Conservation (phyloP, 2,113 vertebrate genomes). For the Thinocorus orbignyianus region DNA sequence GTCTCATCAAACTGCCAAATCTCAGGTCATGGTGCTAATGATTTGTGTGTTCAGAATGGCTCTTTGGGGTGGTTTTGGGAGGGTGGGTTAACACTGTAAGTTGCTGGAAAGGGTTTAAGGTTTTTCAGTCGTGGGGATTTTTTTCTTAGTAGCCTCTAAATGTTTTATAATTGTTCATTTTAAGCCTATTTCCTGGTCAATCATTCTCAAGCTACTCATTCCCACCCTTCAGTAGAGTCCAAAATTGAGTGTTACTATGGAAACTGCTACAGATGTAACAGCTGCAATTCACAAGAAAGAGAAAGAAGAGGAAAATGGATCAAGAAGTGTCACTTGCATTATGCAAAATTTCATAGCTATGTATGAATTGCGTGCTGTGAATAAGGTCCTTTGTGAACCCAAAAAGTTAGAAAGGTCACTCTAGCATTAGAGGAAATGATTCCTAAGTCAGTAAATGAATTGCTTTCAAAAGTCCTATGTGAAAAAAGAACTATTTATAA, state of each 20-base stretch:
- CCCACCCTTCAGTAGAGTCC: conserved; percentile 32
- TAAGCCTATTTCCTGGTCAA: conserved; percentile 32
- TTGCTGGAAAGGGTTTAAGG: neutral
- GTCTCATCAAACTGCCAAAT: conserved; percentile 9
- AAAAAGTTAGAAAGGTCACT: conserved; percentile 11
- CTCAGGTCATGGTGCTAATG: neutral
- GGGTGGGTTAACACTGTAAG: neutral
- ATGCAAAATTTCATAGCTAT: conserved; percentile 32
- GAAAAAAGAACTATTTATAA: neutral
- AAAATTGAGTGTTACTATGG: conserved; percentile 65
- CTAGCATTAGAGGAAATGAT: conserved; percentile 24
- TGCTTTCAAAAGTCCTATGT: neutral
- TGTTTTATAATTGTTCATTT: conserved; percentile 37
- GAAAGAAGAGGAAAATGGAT: conserved; percentile 21
- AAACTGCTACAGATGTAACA: conserved; percentile 61
- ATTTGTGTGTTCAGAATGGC: neutral
- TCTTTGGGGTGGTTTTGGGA: neutral
- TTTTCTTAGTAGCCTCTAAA: neutral
- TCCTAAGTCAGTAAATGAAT: conserved; percentile 21
- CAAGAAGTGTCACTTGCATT: conserved; percentile 41
- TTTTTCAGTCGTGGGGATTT: neutral
- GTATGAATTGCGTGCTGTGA: neutral
- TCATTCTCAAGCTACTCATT: conserved; percentile 14
- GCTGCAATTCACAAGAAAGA: conserved; percentile 51
- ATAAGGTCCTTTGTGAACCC: neutral